phyloP scores from a whole-genome alignment of 2,797 vertebrate species.

The Pipistrellus kuhlii region DNA sequence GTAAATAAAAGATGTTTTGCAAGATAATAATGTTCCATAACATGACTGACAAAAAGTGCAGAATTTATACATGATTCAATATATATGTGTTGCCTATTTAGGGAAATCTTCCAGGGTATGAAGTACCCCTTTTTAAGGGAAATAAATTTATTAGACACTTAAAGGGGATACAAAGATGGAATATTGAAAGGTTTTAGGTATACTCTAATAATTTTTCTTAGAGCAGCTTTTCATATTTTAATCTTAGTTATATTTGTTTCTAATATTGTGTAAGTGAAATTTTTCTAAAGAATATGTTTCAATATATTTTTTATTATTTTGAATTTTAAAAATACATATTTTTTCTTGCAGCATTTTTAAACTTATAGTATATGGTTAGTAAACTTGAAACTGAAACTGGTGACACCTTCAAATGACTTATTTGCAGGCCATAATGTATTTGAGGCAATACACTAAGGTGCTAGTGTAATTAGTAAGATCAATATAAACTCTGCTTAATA shows the following conservation, averaged over 20 bases:
- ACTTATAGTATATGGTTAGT: background rate
- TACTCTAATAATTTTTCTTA: background rate
- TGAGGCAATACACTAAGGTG: background rate
- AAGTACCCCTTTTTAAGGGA: background rate
- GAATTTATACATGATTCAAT: background rate
- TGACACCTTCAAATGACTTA: background rate
- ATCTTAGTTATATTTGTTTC: background rate
- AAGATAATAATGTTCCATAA: background rate
- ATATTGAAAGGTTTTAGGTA: background rate
- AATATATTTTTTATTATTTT: background rate
- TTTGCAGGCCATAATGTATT: background rate
- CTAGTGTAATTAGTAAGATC: background rate
- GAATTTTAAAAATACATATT: background rate
- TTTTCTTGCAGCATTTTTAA: background rate
- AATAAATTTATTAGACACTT: background rate
- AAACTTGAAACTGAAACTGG: constrained; percentile 28
- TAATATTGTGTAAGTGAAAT: background rate
- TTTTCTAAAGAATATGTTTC: background rate
- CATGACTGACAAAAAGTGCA: background rate
- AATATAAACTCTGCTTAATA: background rate
- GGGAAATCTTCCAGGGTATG: background rate
- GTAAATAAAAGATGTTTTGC: background rate
- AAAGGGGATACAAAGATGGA: background rate
- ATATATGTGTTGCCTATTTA: background rate
- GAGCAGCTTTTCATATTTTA: background rate